Base-by-base conservation (phyloP, 1,140 invertebrate species). In the Protaetia brevitarsis region DNA sequence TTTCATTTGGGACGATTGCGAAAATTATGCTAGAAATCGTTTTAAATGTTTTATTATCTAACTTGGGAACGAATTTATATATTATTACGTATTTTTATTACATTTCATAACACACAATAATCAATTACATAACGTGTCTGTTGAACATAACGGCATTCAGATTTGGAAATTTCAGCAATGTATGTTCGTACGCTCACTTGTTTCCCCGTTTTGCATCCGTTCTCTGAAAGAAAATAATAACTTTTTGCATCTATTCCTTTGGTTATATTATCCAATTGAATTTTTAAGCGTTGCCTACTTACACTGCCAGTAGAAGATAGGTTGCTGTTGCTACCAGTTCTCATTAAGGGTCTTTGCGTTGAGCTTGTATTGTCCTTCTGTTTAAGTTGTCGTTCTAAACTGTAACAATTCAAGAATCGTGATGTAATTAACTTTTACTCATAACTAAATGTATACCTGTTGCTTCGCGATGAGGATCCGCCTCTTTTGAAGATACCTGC, bases 401-500 rank as follows among this genome's bases (percentile, higher is more conserved):
- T 78, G 13, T 45, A 28, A 63, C 65, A 58, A 59, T 31, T 16
- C 5, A 58, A 58, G 10, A 64, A 29, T 3, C 21, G 51, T 23
- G 19, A 11, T 41, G 21, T 1, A 34, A 34, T 27, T 2, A 51
- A 57, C 21, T 19, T 30, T 29, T 58, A n/a, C 27, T 13, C 3
- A 34, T 3, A 41, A 37, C 37, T n/a, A 65, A 29, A 62, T 45
- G 4, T 28, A 64, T 81, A 91, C 89, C 88, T 89, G 76, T 86
- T 87, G 62, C 85, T 86, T 69, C 88, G 83, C 5, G 86, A 87
- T 69, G 84, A 76, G 3, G 82, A 82, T 7, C 82, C 80, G 71
- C 86, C 82, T 69, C 90, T 85, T 77, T 87, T 91, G 72, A 95
- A 94, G 81, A 95, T 91, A 60, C 88, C 90, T 1, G 89, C 89